phyloP scores from a whole-genome alignment of 2,797 vertebrate species.

The Poecilia gillii region DNA sequence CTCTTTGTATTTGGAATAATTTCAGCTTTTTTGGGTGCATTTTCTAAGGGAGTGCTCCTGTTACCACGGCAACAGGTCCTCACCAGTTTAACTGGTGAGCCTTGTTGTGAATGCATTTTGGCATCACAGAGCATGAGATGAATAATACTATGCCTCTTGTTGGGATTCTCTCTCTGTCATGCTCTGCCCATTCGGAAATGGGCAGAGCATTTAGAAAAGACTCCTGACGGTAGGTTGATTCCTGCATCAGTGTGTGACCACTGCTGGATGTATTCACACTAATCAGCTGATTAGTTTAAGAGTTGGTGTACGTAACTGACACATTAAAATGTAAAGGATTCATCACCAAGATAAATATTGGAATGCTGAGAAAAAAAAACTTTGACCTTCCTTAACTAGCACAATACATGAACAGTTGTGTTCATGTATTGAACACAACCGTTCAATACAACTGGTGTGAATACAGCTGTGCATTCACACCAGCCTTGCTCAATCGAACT shows the following conservation, averaged over 20 bases:
- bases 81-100: conserved; percentile 7
- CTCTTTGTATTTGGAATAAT: conserved; percentile 19
- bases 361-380: not conserved
- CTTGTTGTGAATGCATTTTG: conserved; percentile 5
- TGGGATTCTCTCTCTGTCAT: not conserved
- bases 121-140: not conserved
- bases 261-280: not conserved
- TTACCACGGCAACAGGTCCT: conserved; percentile 55
- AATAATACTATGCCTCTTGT: not conserved
- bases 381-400: no score
- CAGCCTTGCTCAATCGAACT: no score
- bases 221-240: not conserved
- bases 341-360: not conserved
- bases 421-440: no score
- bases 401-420: no score
- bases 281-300: not conserved
- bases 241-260: not conserved
- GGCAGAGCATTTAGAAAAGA: not conserved
- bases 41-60: conserved; percentile 27
- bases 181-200: not conserved
- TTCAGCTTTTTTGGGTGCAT: conserved; percentile 23
- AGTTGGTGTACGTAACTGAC: not conserved
- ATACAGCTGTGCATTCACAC: no score
- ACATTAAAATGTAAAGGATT: not conserved
- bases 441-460: no score